These are phyloP conservation scores for Ardeotis arabs DNA, from an alignment of 2,113 vertebrate species.

Conservation along the genomic window DNA sequence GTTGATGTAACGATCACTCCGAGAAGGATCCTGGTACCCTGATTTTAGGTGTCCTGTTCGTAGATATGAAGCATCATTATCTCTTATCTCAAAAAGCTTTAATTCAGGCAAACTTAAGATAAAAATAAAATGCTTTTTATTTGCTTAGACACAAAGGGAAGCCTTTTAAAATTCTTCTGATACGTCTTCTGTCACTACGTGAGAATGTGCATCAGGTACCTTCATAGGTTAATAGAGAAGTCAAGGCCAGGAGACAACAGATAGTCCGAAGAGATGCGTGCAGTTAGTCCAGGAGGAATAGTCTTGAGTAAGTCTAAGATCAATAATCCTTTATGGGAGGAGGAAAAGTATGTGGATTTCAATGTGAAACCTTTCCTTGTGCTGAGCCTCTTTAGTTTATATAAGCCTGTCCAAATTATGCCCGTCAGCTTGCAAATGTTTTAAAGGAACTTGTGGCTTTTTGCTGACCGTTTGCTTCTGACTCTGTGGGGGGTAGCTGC, in stretches of 20 bases:
- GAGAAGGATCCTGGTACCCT: not conserved
- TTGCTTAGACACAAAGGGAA: not conserved
- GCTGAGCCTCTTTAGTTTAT: not conserved
- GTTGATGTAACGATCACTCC: accelerated
- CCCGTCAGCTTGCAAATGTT: not conserved
- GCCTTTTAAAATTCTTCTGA: not conserved
- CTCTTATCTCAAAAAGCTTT: not conserved
- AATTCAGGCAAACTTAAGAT: not conserved
- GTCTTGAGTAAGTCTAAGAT: not conserved
- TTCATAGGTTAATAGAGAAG: not conserved
- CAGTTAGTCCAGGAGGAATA: not conserved
- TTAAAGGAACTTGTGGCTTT: not conserved
- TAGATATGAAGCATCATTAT: not conserved
- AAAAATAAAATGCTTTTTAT: not conserved
- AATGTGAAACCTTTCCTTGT: accelerated
- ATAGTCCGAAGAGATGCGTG: not conserved
- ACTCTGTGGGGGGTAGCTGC: not conserved
- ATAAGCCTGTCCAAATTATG: not conserved
- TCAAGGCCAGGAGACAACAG: not conserved
- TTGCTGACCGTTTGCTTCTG: not conserved
- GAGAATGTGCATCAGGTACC: not conserved
- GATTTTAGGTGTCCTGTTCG: not conserved
- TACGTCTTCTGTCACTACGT: not conserved
- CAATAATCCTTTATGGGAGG: not conserved
- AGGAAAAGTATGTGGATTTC: not conserved